Evolutionary conservation across 2,113 vertebrate genomes (phyloP).

Genomic region (Hipposideros armiger): DNA sequence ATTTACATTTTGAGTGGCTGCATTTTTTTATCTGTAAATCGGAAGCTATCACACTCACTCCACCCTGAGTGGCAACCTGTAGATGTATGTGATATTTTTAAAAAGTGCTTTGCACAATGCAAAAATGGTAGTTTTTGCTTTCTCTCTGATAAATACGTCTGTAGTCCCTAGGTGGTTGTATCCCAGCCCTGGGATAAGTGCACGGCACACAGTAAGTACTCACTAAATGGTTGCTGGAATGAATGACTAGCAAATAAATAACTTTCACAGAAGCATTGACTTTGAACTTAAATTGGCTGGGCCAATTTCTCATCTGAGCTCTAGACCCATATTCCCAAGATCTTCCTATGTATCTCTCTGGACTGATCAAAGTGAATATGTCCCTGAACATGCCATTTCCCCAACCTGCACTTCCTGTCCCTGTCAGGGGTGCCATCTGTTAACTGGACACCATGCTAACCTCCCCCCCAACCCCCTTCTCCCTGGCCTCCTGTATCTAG

Average conservation of each 20-base stretch:
- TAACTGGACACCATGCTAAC: neutral
- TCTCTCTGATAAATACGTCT: neutral
- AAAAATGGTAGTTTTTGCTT: neutral
- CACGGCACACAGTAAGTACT: neutral
- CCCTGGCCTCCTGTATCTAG: neutral
- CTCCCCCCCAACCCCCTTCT: neutral
- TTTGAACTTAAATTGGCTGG: neutral
- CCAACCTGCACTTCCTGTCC: neutral
- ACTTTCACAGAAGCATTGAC: neutral
- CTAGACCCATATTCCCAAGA: neutral
- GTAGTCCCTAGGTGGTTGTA: neutral
- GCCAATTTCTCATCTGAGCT: neutral
- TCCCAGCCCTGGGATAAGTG: neutral
- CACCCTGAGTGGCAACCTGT: neutral
- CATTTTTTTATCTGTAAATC: neutral
- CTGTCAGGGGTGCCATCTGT: neutral
- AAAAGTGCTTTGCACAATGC: neutral
- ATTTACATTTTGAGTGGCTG: neutral
- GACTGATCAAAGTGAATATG: neutral
- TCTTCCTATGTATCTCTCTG: neutral
- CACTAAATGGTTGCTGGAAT: neutral
- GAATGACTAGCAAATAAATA: neutral
- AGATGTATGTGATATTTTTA: neutral
- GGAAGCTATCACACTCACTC: neutral
- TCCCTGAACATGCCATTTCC: rapidly evolving